Conservation (phyloP, 2,113 vertebrate genomes). For the Dicerorhinus sumatrensis region DNA sequence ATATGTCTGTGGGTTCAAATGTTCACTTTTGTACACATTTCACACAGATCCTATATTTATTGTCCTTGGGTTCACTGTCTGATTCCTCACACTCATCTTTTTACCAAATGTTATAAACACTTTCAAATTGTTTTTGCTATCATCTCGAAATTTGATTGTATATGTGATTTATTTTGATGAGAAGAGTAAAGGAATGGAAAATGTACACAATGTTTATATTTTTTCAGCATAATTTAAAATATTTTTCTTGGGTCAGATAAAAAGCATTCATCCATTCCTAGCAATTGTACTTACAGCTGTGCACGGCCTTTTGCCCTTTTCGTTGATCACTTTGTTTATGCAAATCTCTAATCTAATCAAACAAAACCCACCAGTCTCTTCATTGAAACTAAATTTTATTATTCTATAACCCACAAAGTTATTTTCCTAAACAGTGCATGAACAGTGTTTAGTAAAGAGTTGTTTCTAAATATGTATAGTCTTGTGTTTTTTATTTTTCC, state of each 20-base stretch:
- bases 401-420: background rate
- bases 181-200: background rate
- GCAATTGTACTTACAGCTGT: background rate
- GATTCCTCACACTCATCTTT: background rate
- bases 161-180: constrained; percentile 57
- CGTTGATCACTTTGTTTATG: background rate
- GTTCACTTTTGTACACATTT: constrained; percentile 38
- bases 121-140: constrained; percentile 49
- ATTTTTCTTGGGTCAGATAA: background rate
- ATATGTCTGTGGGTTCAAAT: background rate
- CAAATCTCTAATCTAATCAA: background rate
- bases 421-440: background rate
- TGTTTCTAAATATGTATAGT: background rate
- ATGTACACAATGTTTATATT: background rate
- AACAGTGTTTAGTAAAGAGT: background rate
- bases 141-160: background rate
- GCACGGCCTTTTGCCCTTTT: background rate
- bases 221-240: constrained; percentile 7
- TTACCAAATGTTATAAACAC: constrained; percentile 56
- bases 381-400: background rate
- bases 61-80: background rate
- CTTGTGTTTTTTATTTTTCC: background rate
- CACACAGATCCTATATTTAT: background rate
- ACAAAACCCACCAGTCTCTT: background rate
- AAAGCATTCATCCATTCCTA: background rate